These are phyloP conservation scores for Tetramorium parvispinum DNA, from an alignment of 1,140 invertebrate genomes.

Conservation along the genomic window DNA sequence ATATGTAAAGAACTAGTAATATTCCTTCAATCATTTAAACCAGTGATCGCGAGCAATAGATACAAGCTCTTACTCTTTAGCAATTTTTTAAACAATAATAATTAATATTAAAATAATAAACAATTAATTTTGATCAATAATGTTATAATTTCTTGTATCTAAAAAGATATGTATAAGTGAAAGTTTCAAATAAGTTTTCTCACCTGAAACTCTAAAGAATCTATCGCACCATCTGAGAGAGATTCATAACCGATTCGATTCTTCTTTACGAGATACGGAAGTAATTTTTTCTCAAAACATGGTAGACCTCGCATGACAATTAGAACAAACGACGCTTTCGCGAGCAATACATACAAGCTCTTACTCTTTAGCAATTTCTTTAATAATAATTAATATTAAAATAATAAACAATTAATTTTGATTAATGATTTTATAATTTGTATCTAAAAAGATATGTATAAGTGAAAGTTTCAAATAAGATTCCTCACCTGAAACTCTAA, in stretches of 20 bases:
- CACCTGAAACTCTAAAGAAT: constrained; percentile 45
- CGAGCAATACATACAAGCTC: too few species aligned
- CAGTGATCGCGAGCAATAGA: too few species aligned
- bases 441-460: not conserved
- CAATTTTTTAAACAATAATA: not conserved
- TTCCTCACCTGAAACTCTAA: constrained; percentile 37
- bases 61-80: too few species aligned
- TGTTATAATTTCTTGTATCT: not conserved
- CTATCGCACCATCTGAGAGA: not conserved
- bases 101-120: not conserved
- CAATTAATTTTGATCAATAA: not conserved
- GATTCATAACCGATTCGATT: not conserved
- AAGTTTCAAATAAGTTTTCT: not conserved
- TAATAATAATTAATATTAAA: too few species aligned
- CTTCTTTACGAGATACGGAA: constrained; percentile 28
- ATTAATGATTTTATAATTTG: not conserved
- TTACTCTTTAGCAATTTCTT: not conserved
- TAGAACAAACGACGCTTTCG: not conserved
- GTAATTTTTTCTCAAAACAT: constrained; percentile 52
- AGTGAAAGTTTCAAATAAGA: not conserved
- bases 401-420: not conserved
- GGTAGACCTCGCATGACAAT: constrained; percentile 46
- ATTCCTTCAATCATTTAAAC: not conserved
- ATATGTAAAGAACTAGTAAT: not conserved
- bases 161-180: not conserved